A percentile compares a stretch with the other conserved stretches of the same genome.
These are phyloP conservation scores for Neoniphon sammara DNA, from an alignment of 2,797 vertebrate genomes.

Conservation along the genomic window DNA sequence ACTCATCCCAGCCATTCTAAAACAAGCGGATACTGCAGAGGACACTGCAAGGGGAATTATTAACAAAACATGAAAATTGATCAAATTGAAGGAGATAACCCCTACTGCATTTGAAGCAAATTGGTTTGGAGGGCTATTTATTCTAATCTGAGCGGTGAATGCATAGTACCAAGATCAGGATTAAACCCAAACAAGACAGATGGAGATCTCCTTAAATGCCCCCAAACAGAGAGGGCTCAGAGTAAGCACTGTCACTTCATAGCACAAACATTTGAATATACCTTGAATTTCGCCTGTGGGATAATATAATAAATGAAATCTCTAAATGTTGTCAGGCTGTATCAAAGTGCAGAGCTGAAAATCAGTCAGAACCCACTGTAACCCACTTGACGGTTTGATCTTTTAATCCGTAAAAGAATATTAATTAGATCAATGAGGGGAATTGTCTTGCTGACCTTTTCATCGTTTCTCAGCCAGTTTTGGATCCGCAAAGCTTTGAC, in stretches of 20 bases:
- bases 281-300: background rate
- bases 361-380: background rate
- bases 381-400: constrained; percentile 8
- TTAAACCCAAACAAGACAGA: constrained; percentile 61
- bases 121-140: constrained; percentile 59
- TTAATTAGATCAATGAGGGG: background rate
- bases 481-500: constrained; percentile 31
- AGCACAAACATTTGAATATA: constrained; percentile 39
- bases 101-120: constrained; percentile 50
- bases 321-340: constrained; percentile 16
- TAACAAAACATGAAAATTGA: constrained; percentile 50
- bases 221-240: constrained; percentile 38
- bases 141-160: constrained; percentile 56
- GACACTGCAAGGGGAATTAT: constrained; percentile 30
- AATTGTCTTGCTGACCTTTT: background rate
- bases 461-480: background rate
- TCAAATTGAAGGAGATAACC: constrained; percentile 27
- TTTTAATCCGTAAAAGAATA: background rate
- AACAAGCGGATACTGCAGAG: background rate
- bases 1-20: background rate
- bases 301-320: constrained; percentile 8
- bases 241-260: constrained; percentile 35
- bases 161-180: constrained; percentile 41
- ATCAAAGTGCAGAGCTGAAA: constrained; percentile 17
- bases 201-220: constrained; percentile 42